Conservation (phyloP, 64 coral and sea anemone species). For the Dendrophyllia cribrosa region DNA sequence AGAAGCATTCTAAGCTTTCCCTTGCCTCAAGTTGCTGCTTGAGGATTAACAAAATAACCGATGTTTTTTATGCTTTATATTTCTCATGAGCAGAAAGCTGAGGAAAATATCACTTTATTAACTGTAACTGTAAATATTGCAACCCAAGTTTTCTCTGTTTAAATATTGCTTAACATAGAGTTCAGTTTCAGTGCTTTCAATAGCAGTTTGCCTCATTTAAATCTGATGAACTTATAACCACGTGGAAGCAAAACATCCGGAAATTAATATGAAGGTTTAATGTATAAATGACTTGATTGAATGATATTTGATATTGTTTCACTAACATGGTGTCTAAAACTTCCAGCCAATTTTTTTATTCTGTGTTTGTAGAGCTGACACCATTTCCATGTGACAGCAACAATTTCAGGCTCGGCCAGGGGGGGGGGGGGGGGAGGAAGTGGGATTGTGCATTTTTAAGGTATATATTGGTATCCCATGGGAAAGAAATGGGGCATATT, state of each 20-base stretch:
- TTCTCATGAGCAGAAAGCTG: not conserved
- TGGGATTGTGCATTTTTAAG: too few relatives aligned
- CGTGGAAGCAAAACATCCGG: too few relatives aligned
- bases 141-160: not conserved
- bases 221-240: too few relatives aligned
- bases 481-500: too few relatives aligned
- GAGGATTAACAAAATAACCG: not conserved
- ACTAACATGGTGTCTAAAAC: too few relatives aligned
- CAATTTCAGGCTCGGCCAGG: too few relatives aligned
- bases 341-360: not conserved
- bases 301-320: too few relatives aligned
- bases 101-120: slow-evolving; percentile 1
- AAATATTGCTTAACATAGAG: not conserved
- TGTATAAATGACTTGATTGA: too few relatives aligned
- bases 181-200: slow-evolving; percentile 9
- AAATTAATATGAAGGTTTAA: too few relatives aligned
- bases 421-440: too few relatives aligned
- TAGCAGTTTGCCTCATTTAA: not conserved
- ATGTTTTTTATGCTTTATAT: slow-evolving; percentile 1
- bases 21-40: not conserved
- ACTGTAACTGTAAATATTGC: slow-evolving; percentile 1
- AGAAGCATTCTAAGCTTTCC: not conserved
- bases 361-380: not conserved
- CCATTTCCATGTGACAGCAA: not conserved
- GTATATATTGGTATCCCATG: too few relatives aligned